A percentile compares a stretch with the other conserved stretches of the same genome.
Evolutionary conservation across 2,797 vertebrate genomes (phyloP).

Genomic region (Falco novaeseelandiae): DNA sequence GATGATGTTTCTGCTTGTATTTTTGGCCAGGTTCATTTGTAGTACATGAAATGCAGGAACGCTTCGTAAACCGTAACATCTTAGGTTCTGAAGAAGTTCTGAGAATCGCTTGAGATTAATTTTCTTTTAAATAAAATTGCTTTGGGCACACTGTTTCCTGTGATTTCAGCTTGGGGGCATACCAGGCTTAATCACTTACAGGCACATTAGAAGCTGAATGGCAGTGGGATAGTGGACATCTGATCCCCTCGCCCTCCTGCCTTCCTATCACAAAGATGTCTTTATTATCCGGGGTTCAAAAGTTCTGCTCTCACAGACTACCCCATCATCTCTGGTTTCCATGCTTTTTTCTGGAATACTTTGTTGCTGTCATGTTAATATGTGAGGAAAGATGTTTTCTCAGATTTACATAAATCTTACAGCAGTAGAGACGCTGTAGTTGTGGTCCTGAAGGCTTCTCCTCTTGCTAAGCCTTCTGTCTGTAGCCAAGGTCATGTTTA

Average conservation of each 20-base stretch:
- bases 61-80: neutral
- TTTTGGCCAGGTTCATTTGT: neutral
- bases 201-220: neutral
- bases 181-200: slow-evolving; percentile 39
- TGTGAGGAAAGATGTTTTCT: slow-evolving; percentile 31
- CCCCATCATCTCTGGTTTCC: slow-evolving; percentile 59
- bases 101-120: neutral
- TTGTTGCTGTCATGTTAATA: slow-evolving; percentile 32
- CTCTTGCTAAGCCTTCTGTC: neutral
- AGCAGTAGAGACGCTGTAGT: neutral
- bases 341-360: slow-evolving; percentile 12
- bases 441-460: neutral
- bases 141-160: neutral
- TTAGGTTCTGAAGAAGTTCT: neutral
- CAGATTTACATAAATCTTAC: neutral
- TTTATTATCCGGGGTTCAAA: slow-evolving; percentile 60
- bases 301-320: slow-evolving; percentile 55
- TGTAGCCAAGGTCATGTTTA: neutral
- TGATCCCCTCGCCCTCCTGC: slow-evolving; percentile 34
- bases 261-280: slow-evolving; percentile 67
- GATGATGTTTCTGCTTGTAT: neutral
- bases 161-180: neutral
- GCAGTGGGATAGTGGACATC: slow-evolving; percentile 28
- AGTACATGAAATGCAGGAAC: neutral
- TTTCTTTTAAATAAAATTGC: slow-evolving; percentile 40